Percentiles rank a stretch among this genome's conserved stretches.
phyloP scores from a whole-genome alignment of 2,113 vertebrate genomes.

The Origma solitaria region DNA sequence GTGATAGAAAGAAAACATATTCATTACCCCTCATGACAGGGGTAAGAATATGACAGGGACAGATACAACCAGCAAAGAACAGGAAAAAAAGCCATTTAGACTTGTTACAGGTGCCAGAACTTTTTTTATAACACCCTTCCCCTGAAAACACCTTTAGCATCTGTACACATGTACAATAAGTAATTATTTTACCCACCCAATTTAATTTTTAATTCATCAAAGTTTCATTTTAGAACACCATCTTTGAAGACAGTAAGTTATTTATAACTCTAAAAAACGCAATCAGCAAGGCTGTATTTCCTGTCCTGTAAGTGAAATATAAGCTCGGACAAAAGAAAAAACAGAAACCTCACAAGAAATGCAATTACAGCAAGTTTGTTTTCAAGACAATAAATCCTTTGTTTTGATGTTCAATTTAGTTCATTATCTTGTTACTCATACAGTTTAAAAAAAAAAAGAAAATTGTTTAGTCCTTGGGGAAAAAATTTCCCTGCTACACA shows the following conservation, averaged over 20 bases:
- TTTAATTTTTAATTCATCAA: neutral
- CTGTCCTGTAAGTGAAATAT: slow-evolving; percentile 7
- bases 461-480: neutral
- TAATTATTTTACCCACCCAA: neutral
- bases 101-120: neutral
- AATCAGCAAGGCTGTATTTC: slow-evolving; percentile 33
- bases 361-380: neutral
- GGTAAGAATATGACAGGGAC: neutral
- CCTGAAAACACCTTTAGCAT: neutral
- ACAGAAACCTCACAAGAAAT: neutral
- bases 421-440: neutral
- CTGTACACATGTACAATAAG: neutral
- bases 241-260: neutral
- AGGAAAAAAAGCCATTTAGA: neutral
- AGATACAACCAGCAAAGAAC: neutral
- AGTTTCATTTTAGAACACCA: neutral
- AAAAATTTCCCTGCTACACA: neutral
- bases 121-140: neutral
- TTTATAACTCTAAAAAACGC: neutral
- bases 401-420: neutral
- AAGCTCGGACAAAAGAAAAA: neutral
- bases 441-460: neutral
- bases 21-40: neutral
- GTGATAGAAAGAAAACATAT: neutral
- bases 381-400: neutral